Conservation (phyloP, 2,113 vertebrate species). For the Daboia siamensis region DNA sequence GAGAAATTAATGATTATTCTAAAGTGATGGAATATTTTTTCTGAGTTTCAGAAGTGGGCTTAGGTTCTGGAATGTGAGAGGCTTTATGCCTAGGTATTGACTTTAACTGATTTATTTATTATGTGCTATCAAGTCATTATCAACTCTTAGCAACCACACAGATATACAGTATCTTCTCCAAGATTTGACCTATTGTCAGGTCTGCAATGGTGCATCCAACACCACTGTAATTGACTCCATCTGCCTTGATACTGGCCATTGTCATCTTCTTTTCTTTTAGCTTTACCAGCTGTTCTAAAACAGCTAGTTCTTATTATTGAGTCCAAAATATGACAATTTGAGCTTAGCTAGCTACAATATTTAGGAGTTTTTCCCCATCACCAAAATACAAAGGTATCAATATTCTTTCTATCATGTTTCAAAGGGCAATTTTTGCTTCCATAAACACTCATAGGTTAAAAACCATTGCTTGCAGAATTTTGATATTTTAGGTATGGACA, state of each 20-base stretch:
- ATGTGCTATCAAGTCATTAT: not conserved
- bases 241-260: not conserved
- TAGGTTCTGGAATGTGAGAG: not conserved
- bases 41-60: not conserved
- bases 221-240: not conserved
- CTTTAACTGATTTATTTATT: not conserved
- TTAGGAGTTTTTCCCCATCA: not conserved
- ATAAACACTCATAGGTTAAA: not conserved
- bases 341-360: not conserved
- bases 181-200: not conserved
- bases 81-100: not conserved
- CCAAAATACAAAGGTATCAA: not conserved
- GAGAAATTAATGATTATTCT: not conserved
- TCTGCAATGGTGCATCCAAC: not conserved
- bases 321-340: not conserved
- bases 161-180: not conserved
- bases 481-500: not conserved
- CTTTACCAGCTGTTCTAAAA: not conserved
- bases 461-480: not conserved
- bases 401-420: not conserved
- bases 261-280: not conserved
- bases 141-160: not conserved
- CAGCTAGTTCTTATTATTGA: not conserved
- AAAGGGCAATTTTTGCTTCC: not conserved
- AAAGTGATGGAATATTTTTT: not conserved